Base-by-base conservation (phyloP, 2,113 vertebrate genomes). In the Burhinus bistriatus region DNA sequence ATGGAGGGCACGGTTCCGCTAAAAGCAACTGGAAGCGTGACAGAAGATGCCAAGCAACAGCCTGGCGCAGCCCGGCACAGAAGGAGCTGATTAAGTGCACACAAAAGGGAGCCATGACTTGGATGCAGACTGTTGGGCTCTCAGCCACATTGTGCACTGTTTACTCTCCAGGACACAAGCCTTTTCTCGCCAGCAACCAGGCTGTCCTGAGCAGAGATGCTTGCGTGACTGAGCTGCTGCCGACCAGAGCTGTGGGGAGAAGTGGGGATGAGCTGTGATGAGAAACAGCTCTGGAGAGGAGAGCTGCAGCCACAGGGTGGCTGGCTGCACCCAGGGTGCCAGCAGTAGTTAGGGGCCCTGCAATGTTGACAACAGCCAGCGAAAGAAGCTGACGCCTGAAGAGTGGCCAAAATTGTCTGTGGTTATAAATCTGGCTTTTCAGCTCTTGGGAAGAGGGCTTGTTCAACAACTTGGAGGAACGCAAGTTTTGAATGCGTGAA, bases 51-150 rank as follows among this genome's bases (percentile, higher is more conserved):
- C 83, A 71, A 65, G 62, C 55, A 52, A 75, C 34, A 64, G 44
- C 5, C 0, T 0, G 0, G 57, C 2, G 0, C 72, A 87, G 65
- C 36, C 77, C 0, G 0, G 30, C 55, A 32, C 94, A 95, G 85
- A 79, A 90, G 92, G 92, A 96, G 45, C 45, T 66, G 87, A 88
- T 96, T 93, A 92, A 70, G 27, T 1, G 1, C 0, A 4, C 34
- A 95, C 84, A 94, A 95, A 97, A 91, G 82, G 70, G 70, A 88
- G 66, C 70, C 27, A 66, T 96, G 96, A 94, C 95, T 96, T 95
- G 96, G 96, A 79, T 54, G 34, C 82, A 76, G 88, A 32, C 54
- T 9, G 58, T 6, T 15, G 62, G 73, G 93, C 82, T 91, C 81
- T 57, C 83, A 83, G 84, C 57, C 66, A 68, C 58, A 11, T 45